phyloP scores from a whole-genome alignment of 2,888 invertebrate genomes.

The Steinernema carpocapsae region DNA sequence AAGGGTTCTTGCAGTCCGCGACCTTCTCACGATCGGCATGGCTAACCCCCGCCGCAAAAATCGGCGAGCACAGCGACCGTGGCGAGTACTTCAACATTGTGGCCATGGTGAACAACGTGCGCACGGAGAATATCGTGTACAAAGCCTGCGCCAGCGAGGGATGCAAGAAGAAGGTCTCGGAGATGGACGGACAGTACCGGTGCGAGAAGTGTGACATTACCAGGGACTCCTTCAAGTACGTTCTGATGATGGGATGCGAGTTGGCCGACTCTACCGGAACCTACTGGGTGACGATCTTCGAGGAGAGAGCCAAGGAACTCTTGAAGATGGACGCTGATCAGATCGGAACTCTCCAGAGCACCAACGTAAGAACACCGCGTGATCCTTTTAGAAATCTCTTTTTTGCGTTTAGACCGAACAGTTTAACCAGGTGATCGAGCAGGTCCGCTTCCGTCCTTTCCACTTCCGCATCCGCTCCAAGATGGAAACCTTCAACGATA shows the following conservation, averaged over 20 bases:
- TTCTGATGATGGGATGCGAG: constrained; percentile 70
- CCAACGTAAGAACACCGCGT: constrained; percentile 35
- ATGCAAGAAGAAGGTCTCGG: constrained; percentile 93
- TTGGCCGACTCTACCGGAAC: constrained; percentile 86
- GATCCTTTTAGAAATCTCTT: constrained; percentile 74
- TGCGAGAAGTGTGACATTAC: constrained; percentile 93
- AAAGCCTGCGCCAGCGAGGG: constrained; percentile 83
- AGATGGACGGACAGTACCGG: constrained; percentile 85
- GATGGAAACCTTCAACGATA: constrained; percentile 84
- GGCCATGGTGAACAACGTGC: constrained; percentile 80
- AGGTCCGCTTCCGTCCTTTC: constrained; percentile 81
- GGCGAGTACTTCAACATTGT: constrained; percentile 80
- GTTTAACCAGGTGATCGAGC: constrained; percentile 72
- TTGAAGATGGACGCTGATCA: constrained; percentile 79
- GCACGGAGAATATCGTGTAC: constrained; percentile 84
- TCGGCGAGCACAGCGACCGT: constrained; percentile 69
- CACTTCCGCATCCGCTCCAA: constrained; percentile 85
- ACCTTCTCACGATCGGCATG: constrained; percentile 51
- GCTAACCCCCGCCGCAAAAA: constrained; percentile 43
- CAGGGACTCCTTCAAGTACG: constrained; percentile 79
- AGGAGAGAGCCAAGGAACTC: constrained; percentile 79
- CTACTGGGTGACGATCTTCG: constrained; percentile 90
- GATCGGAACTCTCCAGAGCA: constrained; percentile 76
- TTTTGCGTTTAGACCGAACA: constrained; percentile 62
- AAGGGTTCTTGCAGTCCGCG: constrained; percentile 43